phyloP scores from a whole-genome alignment of 1,140 invertebrate genomes.

The Cyrtorhinus lividipennis region DNA sequence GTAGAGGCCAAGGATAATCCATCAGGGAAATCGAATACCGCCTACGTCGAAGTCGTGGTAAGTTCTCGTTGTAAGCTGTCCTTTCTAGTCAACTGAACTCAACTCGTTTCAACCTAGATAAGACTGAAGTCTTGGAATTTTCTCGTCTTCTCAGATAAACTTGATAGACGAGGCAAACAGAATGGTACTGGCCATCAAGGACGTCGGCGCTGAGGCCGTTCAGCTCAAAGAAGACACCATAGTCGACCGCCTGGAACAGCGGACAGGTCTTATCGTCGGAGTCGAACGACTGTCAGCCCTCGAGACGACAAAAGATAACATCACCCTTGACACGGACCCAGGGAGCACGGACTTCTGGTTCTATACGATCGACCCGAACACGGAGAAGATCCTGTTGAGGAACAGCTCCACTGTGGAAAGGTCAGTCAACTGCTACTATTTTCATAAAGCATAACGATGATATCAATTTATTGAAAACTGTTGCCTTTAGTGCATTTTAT shows the following conservation, averaged over 20 bases:
- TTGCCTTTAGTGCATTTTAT: no score
- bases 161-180: conserved; percentile 51
- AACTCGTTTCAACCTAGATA: no score
- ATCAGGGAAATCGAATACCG: conserved; percentile 42
- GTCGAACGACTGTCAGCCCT: conserved; percentile 59
- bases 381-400: conserved; percentile 52
- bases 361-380: conserved; percentile 65
- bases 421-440: conserved; percentile 34
- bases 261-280: conserved; percentile 55
- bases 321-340: conserved; percentile 52
- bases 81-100: no score
- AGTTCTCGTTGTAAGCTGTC: no score
- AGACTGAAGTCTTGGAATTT: no score
- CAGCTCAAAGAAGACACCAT: conserved; percentile 47
- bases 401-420: conserved; percentile 53
- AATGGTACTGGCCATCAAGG: conserved; percentile 59
- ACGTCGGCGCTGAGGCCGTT: conserved; percentile 54
- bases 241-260: conserved; percentile 52
- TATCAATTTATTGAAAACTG: neutral
- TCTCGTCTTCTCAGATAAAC: conserved; percentile 35
- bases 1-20: conserved; percentile 63
- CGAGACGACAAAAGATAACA: conserved; percentile 48
- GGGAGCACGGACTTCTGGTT: conserved; percentile 75
- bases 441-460: neutral
- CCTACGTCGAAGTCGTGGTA: conserved; percentile 47